These are phyloP conservation scores for Boleophthalmus pectinirostris DNA, from an alignment of 2,113 vertebrate species.

Conservation along the genomic window DNA sequence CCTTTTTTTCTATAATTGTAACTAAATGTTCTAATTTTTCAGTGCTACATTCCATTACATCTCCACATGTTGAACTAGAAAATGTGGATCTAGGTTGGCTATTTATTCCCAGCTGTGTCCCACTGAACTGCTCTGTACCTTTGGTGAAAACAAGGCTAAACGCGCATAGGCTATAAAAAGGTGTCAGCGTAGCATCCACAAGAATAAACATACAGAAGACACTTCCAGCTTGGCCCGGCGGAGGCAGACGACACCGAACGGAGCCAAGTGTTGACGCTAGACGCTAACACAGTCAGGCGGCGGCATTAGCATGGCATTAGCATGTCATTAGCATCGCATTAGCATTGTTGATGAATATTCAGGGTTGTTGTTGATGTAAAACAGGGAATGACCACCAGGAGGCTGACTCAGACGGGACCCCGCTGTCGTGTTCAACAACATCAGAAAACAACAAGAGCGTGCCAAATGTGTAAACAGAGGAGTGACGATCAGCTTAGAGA, in stretches of 20 bases:
- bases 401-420: conserved; percentile 50
- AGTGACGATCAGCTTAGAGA: conserved; percentile 15
- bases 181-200: conserved; percentile 29
- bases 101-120: not conserved
- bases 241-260: conserved; percentile 46
- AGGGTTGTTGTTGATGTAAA: conserved; percentile 65
- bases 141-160: conserved; percentile 8
- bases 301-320: not conserved
- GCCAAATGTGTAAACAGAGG: conserved; percentile 28
- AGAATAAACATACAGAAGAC: conserved; percentile 47
- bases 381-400: conserved; percentile 58
- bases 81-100: not conserved
- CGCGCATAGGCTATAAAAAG: conserved; percentile 29
- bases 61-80: too few relatives aligned
- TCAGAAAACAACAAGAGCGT: conserved; percentile 26
- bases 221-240: conserved; percentile 57
- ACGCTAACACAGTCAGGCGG: conserved; percentile 54
- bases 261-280: conserved; percentile 58
- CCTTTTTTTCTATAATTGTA: too few relatives aligned
- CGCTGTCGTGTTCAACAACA: conserved; percentile 42
- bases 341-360: conserved; percentile 72
- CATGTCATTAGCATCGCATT: conserved; percentile 32
- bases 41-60: too few relatives aligned
- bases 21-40: too few relatives aligned
- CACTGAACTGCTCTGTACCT: not conserved